A percentile compares a stretch with the other conserved stretches of the same genome.
Evolutionary conservation across 1,140 invertebrate species (phyloP).

Genomic region (Centruroides sculpturatus): DNA sequence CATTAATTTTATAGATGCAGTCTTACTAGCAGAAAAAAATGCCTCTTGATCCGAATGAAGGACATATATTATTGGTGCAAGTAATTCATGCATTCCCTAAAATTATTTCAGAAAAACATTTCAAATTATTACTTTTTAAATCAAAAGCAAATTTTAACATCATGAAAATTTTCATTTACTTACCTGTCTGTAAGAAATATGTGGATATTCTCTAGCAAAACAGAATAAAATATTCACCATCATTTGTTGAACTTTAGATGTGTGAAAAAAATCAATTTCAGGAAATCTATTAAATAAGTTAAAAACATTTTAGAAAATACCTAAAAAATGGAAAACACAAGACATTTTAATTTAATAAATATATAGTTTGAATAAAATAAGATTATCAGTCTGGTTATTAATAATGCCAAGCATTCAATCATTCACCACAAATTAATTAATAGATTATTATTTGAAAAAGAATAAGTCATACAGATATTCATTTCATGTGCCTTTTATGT

Average conservation of each 20-base stretch:
- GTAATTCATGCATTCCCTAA: constrained; percentile 67
- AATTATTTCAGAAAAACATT: constrained; percentile 14
- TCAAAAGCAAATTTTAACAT: background rate
- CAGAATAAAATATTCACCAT: constrained; percentile 57
- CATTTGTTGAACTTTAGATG: constrained; percentile 44
- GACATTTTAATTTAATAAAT: no score
- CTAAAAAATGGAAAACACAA: constrained; percentile 4
- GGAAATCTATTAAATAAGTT: constrained; percentile 40
- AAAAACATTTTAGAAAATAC: constrained; percentile 7
- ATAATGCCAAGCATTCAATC: no score
- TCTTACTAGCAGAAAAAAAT: constrained; percentile 35
- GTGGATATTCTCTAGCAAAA: constrained; percentile 53
- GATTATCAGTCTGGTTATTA: no score
- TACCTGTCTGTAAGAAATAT: constrained; percentile 56
- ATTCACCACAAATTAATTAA: no score
- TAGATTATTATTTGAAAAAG: no score
- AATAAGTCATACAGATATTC: no score
- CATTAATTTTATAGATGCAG: constrained; percentile 28
- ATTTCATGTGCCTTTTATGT: no score
- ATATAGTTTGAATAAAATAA: no score
- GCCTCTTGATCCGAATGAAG: constrained; percentile 54
- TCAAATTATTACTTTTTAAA: background rate
- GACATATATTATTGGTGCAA: constrained; percentile 59
- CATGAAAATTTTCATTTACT: background rate
- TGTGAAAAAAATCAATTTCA: constrained; percentile 58